phyloP scores from a whole-genome alignment of 37 sponge, comb jelly and placozoan genomes.

The Agelas oroides region DNA sequence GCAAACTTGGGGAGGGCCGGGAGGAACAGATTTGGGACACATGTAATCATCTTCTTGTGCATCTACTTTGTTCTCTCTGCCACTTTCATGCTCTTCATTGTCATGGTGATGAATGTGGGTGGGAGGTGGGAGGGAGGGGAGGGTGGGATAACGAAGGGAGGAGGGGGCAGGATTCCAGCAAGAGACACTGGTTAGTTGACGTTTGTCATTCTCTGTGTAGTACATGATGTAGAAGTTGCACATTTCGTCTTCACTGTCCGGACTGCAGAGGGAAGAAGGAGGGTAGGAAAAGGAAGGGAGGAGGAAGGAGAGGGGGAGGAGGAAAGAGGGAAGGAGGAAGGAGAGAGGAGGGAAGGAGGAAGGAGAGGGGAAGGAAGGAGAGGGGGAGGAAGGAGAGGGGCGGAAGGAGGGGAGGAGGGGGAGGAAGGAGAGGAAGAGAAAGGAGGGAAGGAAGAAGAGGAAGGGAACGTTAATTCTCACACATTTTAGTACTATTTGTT shows the following conservation, averaged over 20 bases:
- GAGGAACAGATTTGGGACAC: conserved; percentile 25
- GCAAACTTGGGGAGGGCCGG: background rate
- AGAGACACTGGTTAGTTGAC: background rate
- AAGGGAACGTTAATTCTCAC: background rate
- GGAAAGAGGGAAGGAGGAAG: background rate
- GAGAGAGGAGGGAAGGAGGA: background rate
- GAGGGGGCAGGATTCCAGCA: conserved; percentile 36
- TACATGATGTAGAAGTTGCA: conserved; percentile 99
- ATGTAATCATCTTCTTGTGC: conserved; percentile 35
- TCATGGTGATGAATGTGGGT: conserved; percentile 11
- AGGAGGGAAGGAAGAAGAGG: background rate
- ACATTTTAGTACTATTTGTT: background rate
- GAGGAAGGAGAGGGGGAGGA: background rate
- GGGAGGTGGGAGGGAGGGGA: conserved; percentile 12
- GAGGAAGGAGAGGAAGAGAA: conserved; percentile 7
- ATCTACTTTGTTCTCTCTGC: background rate
- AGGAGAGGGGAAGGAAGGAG: background rate
- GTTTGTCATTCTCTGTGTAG: conserved; percentile 60
- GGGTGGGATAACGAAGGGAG: conserved; percentile 26
- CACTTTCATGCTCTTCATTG: background rate
- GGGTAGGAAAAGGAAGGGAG: background rate
- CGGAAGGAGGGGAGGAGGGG: too few species aligned
- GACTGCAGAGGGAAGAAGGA: conserved; percentile 25
- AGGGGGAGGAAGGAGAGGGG: background rate
- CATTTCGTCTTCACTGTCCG: conserved; percentile 89